phyloP scores from a whole-genome alignment of 2,888 invertebrate genomes.

The Leptopterna dolabrata region DNA sequence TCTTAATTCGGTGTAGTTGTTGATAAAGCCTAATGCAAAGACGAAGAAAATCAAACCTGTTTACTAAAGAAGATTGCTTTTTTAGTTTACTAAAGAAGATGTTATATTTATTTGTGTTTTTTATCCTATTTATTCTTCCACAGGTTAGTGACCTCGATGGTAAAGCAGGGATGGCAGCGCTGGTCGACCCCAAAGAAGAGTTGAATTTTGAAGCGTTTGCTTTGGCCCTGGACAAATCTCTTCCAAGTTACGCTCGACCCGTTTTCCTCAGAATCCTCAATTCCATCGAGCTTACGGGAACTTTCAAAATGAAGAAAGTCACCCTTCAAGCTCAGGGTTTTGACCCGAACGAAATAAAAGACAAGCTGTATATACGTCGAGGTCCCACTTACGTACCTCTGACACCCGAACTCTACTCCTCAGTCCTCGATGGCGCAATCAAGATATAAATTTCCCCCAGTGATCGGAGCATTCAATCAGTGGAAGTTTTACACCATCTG shows the following conservation, averaged over 20 bases:
- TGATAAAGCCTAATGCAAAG: too few species aligned
- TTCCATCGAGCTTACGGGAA: constrained; percentile 86
- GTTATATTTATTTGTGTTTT: too few species aligned
- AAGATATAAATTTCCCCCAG: constrained; percentile 69
- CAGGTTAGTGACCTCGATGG: constrained; percentile 86
- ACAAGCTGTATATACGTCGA: constrained; percentile 70
- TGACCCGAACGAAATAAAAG: constrained; percentile 74
- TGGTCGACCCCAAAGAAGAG: constrained; percentile 77
- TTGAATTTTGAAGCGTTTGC: constrained; percentile 74
- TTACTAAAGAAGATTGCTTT: too few species aligned
- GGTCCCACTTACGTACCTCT: constrained; percentile 67
- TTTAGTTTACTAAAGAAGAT: too few species aligned
- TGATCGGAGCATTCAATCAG: neutral
- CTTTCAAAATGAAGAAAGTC: constrained; percentile 92
- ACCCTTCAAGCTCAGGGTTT: constrained; percentile 88
- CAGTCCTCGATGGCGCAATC: constrained; percentile 70
- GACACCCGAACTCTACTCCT: constrained; percentile 68
- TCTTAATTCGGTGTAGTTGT: too few species aligned
- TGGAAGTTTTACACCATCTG: neutral
- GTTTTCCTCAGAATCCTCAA: constrained; percentile 85
- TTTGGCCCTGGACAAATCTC: constrained; percentile 74
- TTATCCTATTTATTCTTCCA: neutral
- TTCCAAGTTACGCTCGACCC: constrained; percentile 90
- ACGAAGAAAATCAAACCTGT: too few species aligned
- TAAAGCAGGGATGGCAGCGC: constrained; percentile 92